Conservation (phyloP, 2,113 vertebrate species). For the Phylloscopus trochilus region DNA sequence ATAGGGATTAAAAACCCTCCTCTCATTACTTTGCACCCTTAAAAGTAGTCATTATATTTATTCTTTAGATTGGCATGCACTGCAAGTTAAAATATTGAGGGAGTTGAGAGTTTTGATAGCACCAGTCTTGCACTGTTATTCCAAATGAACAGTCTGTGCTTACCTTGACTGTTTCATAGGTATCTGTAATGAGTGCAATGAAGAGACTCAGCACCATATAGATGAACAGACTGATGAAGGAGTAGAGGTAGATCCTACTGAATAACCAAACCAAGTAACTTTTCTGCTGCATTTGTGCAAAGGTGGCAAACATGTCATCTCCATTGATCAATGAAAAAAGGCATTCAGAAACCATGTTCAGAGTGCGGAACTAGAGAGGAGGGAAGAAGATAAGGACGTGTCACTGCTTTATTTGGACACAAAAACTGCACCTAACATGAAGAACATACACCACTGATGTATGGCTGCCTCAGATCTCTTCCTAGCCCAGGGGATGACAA, state of each 20-base stretch:
- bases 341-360: conserved; percentile 89
- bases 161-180: conserved; percentile 95
- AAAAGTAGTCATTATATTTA: neutral
- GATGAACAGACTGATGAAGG: conserved; percentile 93
- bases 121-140: neutral
- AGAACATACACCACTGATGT: neutral
- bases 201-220: conserved; percentile 97
- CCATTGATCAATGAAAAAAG: conserved; percentile 94
- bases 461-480: neutral
- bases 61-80: neutral
- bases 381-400: neutral
- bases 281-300: conserved; percentile 85
- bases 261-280: conserved; percentile 92
- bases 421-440: neutral
- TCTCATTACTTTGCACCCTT: neutral
- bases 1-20: neutral
- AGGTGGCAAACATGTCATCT: conserved; percentile 92
- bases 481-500: neutral
- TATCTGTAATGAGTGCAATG: conserved; percentile 92
- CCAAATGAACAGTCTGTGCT: neutral
- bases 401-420: neutral
- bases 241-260: conserved; percentile 91
- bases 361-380: conserved; percentile 83
- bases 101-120: neutral
- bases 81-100: neutral